Conservation (phyloP, 2,113 vertebrate species). For the Apteryx owenii region DNA sequence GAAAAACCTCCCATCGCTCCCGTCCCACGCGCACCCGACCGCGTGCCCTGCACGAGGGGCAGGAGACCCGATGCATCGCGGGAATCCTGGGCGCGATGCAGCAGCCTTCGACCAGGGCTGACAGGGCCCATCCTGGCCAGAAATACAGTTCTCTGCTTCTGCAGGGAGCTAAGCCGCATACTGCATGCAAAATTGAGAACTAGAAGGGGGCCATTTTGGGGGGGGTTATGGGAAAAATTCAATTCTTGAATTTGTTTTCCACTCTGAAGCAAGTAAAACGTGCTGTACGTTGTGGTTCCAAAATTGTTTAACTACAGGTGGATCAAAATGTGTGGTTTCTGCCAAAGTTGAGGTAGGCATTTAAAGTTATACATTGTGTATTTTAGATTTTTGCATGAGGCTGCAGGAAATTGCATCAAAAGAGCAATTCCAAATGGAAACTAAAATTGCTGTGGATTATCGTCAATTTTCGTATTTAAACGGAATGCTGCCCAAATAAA, state of each 20-base stretch:
- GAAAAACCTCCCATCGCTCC: neutral
- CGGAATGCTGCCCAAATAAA: neutral
- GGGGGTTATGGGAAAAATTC: neutral
- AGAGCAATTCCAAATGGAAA: neutral
- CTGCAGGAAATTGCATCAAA: neutral
- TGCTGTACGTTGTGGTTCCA: neutral
- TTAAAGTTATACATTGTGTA: neutral
- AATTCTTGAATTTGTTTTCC: neutral
- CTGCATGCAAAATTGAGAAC: neutral
- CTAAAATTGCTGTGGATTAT: neutral
- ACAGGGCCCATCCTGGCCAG: neutral
- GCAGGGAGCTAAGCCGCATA: neutral
- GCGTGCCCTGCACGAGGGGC: too few relatives aligned
- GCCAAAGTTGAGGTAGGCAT: neutral
- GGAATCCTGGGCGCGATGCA: neutral
- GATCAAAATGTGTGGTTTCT: neutral
- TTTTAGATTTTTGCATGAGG: neutral
- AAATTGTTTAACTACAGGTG: neutral
- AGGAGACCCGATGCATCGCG: neutral
- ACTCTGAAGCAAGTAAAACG: neutral
- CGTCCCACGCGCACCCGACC: too few relatives aligned
- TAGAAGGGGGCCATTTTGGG: neutral
- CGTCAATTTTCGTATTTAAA: neutral
- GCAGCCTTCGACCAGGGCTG: neutral
- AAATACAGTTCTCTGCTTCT: neutral